These are phyloP conservation scores for Margaritifera margaritifera DNA, from an alignment of 2,888 invertebrate genomes.

Conservation along the genomic window DNA sequence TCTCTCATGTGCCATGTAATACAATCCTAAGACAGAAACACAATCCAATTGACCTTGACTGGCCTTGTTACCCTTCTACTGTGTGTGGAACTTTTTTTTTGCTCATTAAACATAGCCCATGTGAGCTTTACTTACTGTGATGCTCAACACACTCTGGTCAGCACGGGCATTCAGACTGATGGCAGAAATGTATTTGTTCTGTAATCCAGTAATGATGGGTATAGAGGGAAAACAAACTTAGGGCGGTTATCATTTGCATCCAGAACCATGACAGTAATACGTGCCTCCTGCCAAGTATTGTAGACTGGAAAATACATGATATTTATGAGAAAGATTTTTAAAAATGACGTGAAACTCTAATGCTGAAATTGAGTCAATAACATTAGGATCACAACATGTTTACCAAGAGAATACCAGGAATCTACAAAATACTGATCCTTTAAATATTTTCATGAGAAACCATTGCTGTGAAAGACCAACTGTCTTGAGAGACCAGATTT, in stretches of 20 bases:
- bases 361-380: constrained; percentile 81
- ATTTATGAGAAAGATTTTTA: not conserved
- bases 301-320: constrained; percentile 39
- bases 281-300: constrained; percentile 44
- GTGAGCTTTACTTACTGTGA: constrained; percentile 76
- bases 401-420: too few relatives aligned
- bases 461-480: too few relatives aligned
- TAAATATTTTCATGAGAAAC: too few relatives aligned
- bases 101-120: not conserved
- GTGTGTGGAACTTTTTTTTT: not conserved
- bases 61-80: too few relatives aligned
- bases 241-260: constrained; percentile 94
- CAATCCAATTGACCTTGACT: not conserved
- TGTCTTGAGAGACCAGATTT: too few relatives aligned
- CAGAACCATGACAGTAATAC: constrained; percentile 85
- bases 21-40: not conserved
- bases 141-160: constrained; percentile 84
- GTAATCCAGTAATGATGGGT: constrained; percentile 53
- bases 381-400: not conserved
- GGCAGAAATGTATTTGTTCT: constrained; percentile 82
- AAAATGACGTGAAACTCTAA: constrained; percentile 76
- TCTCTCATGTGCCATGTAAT: too few relatives aligned
- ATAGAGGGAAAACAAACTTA: constrained; percentile 83
- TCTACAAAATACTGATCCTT: too few relatives aligned
- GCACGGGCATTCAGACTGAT: constrained; percentile 82